A percentile compares a stretch with the other conserved stretches of the same genome.
Conservation (phyloP, 2,888 invertebrate species). For the Cheilosia variabilis region DNA sequence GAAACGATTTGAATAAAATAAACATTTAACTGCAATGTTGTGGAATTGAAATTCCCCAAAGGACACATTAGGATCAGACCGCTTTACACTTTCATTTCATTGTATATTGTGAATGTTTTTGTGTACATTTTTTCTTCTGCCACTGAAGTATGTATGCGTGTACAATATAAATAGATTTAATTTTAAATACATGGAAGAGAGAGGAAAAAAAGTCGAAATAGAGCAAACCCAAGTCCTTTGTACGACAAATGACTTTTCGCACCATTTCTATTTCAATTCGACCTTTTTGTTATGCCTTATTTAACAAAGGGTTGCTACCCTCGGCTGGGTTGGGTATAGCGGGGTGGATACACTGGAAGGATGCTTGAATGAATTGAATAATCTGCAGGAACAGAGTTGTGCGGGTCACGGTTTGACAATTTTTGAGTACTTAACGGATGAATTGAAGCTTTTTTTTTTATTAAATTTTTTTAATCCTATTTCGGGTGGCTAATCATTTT, state of each 20-base stretch:
- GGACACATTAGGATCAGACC: slow-evolving; percentile 64
- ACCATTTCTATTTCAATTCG: slow-evolving; percentile 74
- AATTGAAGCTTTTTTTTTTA: slow-evolving; percentile 34
- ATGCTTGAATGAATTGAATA: slow-evolving; percentile 67
- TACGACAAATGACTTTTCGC: slow-evolving; percentile 72
- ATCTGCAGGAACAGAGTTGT: slow-evolving; percentile 44
- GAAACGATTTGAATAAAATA: slow-evolving; percentile 74
- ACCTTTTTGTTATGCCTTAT: slow-evolving; percentile 73
- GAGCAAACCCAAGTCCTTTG: slow-evolving; percentile 50
- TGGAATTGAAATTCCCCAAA: slow-evolving; percentile 73
- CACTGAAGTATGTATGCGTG: background rate
- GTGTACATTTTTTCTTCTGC: background rate
- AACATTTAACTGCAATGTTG: slow-evolving; percentile 73
- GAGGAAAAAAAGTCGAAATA: slow-evolving; percentile 29
- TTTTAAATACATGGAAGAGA: slow-evolving; percentile 20
- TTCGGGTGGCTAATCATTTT: slow-evolving; percentile 48
- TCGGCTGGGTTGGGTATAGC: background rate
- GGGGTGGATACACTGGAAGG: background rate
- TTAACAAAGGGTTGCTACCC: slow-evolving; percentile 65
- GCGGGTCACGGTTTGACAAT: slow-evolving; percentile 58
- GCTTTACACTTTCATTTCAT: slow-evolving; percentile 34
- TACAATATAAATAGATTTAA: slow-evolving; percentile 66
- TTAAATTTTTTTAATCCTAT: background rate
- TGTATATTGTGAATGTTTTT: slow-evolving; percentile 23
- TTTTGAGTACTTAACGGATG: slow-evolving; percentile 44